Percentiles rank a stretch among this genome's conserved stretches.
These are phyloP conservation scores for Ladona fulva DNA, from an alignment of 1,140 invertebrate genomes.

Conservation along the genomic window DNA sequence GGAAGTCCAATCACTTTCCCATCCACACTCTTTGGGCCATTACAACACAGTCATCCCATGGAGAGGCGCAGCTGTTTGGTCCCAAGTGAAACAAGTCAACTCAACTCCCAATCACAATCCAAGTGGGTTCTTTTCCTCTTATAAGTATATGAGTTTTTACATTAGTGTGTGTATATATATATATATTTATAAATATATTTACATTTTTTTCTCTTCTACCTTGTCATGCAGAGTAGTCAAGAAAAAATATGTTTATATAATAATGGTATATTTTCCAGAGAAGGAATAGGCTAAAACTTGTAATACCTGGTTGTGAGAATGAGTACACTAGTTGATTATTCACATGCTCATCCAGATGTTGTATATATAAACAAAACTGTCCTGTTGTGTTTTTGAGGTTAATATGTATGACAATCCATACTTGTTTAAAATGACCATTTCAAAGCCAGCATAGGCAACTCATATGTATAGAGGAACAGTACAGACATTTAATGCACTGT, in stretches of 20 bases:
- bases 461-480: constrained; percentile 7
- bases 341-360: not conserved
- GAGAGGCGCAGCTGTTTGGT: constrained; percentile 14
- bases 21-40: constrained; percentile 13
- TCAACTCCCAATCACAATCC: constrained; percentile 4
- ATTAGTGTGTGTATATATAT: constrained; percentile 15
- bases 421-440: not conserved
- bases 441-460: constrained; percentile 3
- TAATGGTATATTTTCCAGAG: constrained; percentile 12
- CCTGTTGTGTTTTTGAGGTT: constrained; percentile 11
- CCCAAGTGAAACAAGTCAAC: constrained; percentile 14
- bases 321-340: constrained; percentile 6
- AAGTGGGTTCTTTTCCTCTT: constrained; percentile 16
- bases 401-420: constrained; percentile 11
- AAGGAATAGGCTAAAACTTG: constrained; percentile 15
- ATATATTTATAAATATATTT: constrained; percentile 13
- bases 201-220: constrained; percentile 15
- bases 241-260: constrained; percentile 16
- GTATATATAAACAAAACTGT: constrained; percentile 11
- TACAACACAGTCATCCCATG: not conserved
- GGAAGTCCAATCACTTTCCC: not conserved
- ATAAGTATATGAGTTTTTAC: constrained; percentile 12
- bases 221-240: constrained; percentile 13
- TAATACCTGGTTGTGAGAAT: constrained; percentile 13
- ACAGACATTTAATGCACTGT: constrained; percentile 12